Evolutionary conservation across 2,888 invertebrate species (phyloP).

Genomic region (Eucriotettix oculatus): DNA sequence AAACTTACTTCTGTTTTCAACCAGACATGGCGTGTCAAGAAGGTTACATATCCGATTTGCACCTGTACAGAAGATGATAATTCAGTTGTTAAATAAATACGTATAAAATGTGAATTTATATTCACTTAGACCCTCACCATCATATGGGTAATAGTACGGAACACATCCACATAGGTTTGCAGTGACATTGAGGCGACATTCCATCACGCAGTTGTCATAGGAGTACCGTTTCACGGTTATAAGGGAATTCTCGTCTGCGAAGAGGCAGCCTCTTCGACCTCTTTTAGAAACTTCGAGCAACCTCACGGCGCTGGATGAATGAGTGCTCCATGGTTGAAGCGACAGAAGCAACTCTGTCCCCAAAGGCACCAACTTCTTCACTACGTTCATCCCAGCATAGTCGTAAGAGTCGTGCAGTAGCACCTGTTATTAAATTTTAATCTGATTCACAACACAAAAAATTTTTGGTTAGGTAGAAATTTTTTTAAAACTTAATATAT

Average conservation of each 20-base stretch:
- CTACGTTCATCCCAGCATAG: conserved; percentile 42
- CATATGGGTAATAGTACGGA: conserved; percentile 36
- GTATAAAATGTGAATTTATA: too few relatives aligned
- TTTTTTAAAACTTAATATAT: too few relatives aligned
- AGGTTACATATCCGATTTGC: conserved; percentile 29
- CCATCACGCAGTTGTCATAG: conserved; percentile 46
- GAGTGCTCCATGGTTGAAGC: conserved; percentile 44
- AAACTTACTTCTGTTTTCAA: conserved; percentile 23
- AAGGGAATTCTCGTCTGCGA: conserved; percentile 31
- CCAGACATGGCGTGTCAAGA: conserved; percentile 32
- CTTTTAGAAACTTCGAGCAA: conserved; percentile 30
- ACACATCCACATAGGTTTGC: conserved; percentile 38
- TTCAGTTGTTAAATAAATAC: too few relatives aligned
- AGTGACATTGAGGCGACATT: conserved; percentile 33
- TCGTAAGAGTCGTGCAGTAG: conserved; percentile 47
- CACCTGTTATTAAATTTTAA: conserved; percentile 25
- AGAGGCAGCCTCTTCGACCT: conserved; percentile 32
- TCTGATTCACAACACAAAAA: too few relatives aligned
- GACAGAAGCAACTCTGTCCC: conserved; percentile 41
- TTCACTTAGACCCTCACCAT: conserved; percentile 18
- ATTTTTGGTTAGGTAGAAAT: too few relatives aligned
- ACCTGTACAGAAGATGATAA: too few relatives aligned
- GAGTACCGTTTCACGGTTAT: conserved; percentile 33
- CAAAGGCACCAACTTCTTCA: conserved; percentile 38
- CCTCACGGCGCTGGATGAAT: conserved; percentile 37